Percentiles rank a stretch among this genome's conserved stretches.
Evolutionary conservation across 1,140 invertebrate genomes (phyloP).

Genomic region (Euwallacea similis): DNA sequence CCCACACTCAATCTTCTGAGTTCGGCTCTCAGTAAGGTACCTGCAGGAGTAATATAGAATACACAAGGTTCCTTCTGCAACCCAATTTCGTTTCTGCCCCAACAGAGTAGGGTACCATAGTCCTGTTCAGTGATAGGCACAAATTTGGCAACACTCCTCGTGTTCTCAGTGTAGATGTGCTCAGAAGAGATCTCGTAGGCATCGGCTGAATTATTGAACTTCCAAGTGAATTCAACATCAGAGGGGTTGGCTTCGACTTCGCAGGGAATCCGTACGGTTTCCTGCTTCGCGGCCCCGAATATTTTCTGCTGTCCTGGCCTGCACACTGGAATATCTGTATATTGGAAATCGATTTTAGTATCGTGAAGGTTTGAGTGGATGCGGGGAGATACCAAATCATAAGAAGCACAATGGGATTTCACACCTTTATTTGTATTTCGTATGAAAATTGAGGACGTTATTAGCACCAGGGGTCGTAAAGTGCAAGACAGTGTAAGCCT

Average conservation of each 20-base stretch:
- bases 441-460: too few species aligned
- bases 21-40: slow-evolving; percentile 52
- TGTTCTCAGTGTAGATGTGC: slow-evolving; percentile 61
- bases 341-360: too few species aligned
- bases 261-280: slow-evolving; percentile 74
- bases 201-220: slow-evolving; percentile 75
- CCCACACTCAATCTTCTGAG: too few species aligned
- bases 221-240: slow-evolving; percentile 71
- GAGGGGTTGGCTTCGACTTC: slow-evolving; percentile 84
- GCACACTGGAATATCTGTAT: slow-evolving; percentile 71
- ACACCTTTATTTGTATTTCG: too few species aligned
- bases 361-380: too few species aligned
- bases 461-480: too few species aligned
- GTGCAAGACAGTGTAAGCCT: too few species aligned
- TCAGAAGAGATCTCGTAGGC: slow-evolving; percentile 67
- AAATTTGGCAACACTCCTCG: slow-evolving; percentile 65
- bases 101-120: slow-evolving; percentile 72
- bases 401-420: too few species aligned
- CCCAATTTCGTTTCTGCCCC: slow-evolving; percentile 69
- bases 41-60: slow-evolving; percentile 71
- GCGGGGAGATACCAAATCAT: too few species aligned
- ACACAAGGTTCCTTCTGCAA: slow-evolving; percentile 68
- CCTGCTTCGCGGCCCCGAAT: slow-evolving; percentile 77
- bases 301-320: slow-evolving; percentile 65
- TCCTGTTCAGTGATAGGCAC: slow-evolving; percentile 71